Evolutionary conservation across 2,888 invertebrate species (phyloP).

Genomic region (Rhamphomyia laevipes): DNA sequence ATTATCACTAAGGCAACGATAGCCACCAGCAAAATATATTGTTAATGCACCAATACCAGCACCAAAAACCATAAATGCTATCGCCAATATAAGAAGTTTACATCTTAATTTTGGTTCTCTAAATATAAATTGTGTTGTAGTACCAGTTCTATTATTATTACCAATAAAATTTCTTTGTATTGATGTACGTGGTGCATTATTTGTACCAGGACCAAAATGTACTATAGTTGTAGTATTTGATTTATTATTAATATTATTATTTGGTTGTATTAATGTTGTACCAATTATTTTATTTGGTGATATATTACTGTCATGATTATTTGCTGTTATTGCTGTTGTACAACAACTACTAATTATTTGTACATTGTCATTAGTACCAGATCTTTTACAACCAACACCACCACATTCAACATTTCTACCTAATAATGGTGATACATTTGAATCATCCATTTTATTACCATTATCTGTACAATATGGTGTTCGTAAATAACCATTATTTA

Average conservation of each 20-base stretch:
- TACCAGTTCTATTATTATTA: neutral
- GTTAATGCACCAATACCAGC: conserved; percentile 35
- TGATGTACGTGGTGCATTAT: conserved; percentile 18
- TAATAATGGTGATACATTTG: conserved; percentile 1
- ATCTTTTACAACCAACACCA: neutral
- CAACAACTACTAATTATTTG: neutral
- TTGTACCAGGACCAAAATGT: conserved; percentile 21
- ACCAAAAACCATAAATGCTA: conserved; percentile 34
- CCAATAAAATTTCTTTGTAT: conserved; percentile 12
- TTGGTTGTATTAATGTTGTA: neutral
- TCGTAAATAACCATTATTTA: neutral
- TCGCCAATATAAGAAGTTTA: conserved; percentile 36
- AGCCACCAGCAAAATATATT: conserved; percentile 34
- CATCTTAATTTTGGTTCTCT: conserved; percentile 58
- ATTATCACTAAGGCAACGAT: conserved; percentile 20
- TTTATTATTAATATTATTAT: neutral
- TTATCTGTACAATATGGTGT: neutral
- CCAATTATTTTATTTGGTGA: neutral
- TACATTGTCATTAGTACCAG: neutral
- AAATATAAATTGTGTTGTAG: conserved; percentile 33
- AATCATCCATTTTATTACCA: conserved; percentile 1
- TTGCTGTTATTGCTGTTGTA: too few relatives aligned
- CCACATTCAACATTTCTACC: neutral
- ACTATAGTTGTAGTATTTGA: conserved; percentile 27
- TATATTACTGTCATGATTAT: neutral